Conservation (phyloP, 1,140 invertebrate species). For the Pteromalus puparum region DNA sequence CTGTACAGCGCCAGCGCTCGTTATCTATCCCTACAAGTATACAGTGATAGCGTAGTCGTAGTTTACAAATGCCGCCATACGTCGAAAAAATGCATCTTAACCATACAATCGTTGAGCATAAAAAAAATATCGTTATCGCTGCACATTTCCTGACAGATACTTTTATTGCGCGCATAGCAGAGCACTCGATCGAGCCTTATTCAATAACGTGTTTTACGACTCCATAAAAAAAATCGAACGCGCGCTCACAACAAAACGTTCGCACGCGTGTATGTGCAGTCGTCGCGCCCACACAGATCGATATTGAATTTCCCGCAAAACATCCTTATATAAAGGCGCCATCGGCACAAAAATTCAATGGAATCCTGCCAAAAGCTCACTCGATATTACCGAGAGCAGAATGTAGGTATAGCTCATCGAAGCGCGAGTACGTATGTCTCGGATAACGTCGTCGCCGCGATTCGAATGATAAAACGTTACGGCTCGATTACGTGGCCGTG, state of each 20-base stretch:
- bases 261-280: too few species aligned
- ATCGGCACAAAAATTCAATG: background rate
- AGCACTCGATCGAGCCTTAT: background rate
- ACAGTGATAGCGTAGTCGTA: background rate
- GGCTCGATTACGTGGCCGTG: background rate
- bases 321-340: background rate
- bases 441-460: conserved; percentile 9
- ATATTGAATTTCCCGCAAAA: background rate
- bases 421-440: background rate
- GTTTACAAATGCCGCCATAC: background rate
- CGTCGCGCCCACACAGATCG: background rate
- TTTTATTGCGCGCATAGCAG: background rate
- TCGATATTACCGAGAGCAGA: background rate
- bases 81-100: too few species aligned
- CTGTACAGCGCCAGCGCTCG: background rate
- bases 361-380: too few species aligned
- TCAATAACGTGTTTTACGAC: background rate
- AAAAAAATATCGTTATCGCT: background rate
- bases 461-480: conserved; percentile 24
- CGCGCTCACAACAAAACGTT: too few species aligned
- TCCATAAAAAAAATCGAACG: background rate
- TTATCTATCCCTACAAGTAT: background rate
- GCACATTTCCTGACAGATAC: background rate
- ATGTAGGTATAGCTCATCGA: background rate
- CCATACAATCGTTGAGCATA: background rate